Evolutionary conservation across 92 coral and sea anemone species (phyloP), one percentile per base, ranked within the genome.

Genomic region (Epizoanthus scotinus): DNA sequence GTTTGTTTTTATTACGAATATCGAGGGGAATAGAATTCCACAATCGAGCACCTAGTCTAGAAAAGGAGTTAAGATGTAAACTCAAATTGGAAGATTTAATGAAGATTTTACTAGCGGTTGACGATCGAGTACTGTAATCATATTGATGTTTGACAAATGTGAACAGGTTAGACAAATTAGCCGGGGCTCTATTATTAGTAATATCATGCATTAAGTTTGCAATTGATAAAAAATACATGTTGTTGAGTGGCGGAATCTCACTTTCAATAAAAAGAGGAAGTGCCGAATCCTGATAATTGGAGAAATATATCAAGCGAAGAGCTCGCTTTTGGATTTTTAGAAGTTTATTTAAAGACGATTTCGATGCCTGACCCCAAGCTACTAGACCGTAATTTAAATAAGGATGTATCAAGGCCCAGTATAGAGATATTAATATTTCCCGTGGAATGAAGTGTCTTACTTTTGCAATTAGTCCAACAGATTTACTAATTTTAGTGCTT

Each of bases 311-410:
- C 66, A 61, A 61, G 66, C 66, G 70, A 64, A 64, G 70, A 64
- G 70, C 70, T 64, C 70, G 70, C 70, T 64, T 64, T 64, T 64
- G 70, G 70, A 64, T 65, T 65, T 65, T 65, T 65, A 65, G 70
- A 65, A 65, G 70, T 65, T 65, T 65, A 65, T 65, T 65, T 65
- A 65, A 65, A 65, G 70, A 65, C 70, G 70, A 65, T 65, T 65
- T 65, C 70, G 70, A 65, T 65, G 70, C 70, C 70, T 65, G 70
- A 65, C 70, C 70, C 70, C 70, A 65, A 65, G 70, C 70, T 65
- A 65, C 70, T 65, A 65, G 17, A 65, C 70, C 70, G 9, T 65
- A 65, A 65, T 65, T 65, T 65, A 65, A 65, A 65, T 65, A 65
- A 65, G 70, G 70, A 65, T 65, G 70, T 65, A 65, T 65, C 70